Conservation (phyloP, 2,113 vertebrate species). For the Irena cyanogastra region DNA sequence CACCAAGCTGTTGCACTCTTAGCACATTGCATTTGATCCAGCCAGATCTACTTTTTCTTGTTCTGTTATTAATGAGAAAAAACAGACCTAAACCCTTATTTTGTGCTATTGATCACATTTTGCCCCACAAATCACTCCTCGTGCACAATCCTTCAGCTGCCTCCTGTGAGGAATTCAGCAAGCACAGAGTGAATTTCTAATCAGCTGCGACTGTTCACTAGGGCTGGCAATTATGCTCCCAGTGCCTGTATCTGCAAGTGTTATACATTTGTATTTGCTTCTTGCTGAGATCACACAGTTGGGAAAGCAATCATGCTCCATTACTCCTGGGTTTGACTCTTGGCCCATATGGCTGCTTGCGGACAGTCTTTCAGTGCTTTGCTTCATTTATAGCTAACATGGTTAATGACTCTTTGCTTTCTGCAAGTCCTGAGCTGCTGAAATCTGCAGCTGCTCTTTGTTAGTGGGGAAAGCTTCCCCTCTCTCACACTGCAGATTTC, state of each 20-base stretch:
- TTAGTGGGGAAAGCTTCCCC: neutral
- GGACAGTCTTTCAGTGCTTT: neutral
- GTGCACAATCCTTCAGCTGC: neutral
- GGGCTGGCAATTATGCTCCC: slow-evolving; percentile 29
- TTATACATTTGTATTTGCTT: slow-evolving; percentile 31
- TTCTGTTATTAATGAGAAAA: slow-evolving; percentile 19
- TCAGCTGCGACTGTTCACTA: neutral
- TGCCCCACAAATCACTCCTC: slow-evolving; percentile 23
- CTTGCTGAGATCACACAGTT: slow-evolving; percentile 29
- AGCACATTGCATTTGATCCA: neutral
- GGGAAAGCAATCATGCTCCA: slow-evolving; percentile 16
- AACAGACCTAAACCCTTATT: slow-evolving; percentile 1
- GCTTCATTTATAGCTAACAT: slow-evolving; percentile 19
- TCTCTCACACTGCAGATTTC: neutral
- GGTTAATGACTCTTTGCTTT: slow-evolving; percentile 9
- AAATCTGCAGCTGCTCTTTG: slow-evolving; percentile 38
- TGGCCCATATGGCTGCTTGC: slow-evolving; percentile 7
- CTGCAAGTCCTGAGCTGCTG: neutral
- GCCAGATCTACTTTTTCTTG: neutral
- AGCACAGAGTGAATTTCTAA: slow-evolving; percentile 33
- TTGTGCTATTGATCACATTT: slow-evolving; percentile 27
- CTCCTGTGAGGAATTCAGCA: slow-evolving; percentile 19
- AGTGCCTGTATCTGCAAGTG: neutral
- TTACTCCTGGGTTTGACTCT: slow-evolving; percentile 43
- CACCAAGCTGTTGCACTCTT: neutral